Base-by-base conservation (phyloP, 2,888 invertebrate species). In the Pristionchus exspectatus region DNA sequence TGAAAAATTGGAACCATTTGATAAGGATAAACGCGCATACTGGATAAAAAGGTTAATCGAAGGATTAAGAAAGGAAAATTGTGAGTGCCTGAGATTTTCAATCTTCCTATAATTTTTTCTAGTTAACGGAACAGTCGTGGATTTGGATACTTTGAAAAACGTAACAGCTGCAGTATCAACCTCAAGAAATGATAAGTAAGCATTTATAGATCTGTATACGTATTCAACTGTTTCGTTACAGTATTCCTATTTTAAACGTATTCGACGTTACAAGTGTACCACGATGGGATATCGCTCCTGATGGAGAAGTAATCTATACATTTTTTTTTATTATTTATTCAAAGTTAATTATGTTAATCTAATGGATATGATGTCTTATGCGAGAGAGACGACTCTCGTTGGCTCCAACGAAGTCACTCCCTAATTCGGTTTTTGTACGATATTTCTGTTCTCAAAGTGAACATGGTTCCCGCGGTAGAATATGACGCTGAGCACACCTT, bases 31-130 rank as follows among this genome's bases (percentile, higher is more conserved):
- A 30, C 69, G 92, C 38, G 90, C 87, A 44, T 90, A 91, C 89
- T 92, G 93, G 91, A 89, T 91, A 88, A 91, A 91, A 18, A 92
- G 92, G 77, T 90, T 93, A 84, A 90, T 93, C 27, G 92, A 91
- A 30, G 90, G 91, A 50, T 87, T 93, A n/a, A 90, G 92, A 66
- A 92, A 93, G 86, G 93, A 93, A 85, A 92, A 90, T 66, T 86
- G 93, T 93, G 89, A 84, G 91, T 84, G 63, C 0, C 7, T 90
- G 24, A 90, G 91, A n/a, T 86, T 66, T 30, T 86, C 27, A 66
- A 44, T 18, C 18, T 66, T 38, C 38, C 38, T 38, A 38, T 38
- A 38, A 44, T 63, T 10, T 16, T 38, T 16, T 12, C 4, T 63
- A 90, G 90, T 90, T 7, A 44, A 63, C 21, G 50, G 66, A 12